Evolutionary conservation across 1,140 invertebrate genomes (phyloP), one percentile per base, ranked within the genome.

Genomic region (Medauroidea extradentata): DNA sequence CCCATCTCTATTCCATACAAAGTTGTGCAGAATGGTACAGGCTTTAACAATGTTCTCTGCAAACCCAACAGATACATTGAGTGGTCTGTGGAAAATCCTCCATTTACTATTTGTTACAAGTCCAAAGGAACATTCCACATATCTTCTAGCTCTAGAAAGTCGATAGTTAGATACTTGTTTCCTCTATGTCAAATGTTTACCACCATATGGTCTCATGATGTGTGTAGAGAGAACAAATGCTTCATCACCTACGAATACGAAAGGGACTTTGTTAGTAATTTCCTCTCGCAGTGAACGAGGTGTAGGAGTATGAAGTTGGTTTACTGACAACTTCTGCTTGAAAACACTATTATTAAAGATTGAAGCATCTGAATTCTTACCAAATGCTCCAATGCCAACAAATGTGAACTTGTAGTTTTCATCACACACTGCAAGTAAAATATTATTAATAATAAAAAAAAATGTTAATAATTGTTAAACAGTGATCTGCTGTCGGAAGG

Each of bases 151-250:
- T n/a, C n/a, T n/a, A n/a, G n/a, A n/a, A n/a, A n/a, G n/a, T n/a
- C n/a, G n/a, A n/a, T n/a, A n/a, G n/a, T n/a, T n/a, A n/a, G n/a
- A n/a, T n/a, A n/a, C n/a, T n/a, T n/a, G n/a, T n/a, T n/a, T n/a
- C n/a, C n/a, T n/a, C n/a, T n/a, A n/a, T n/a, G n/a, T n/a, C n/a
- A n/a, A n/a, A n/a, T n/a, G n/a, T n/a, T n/a, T n/a, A n/a, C n/a
- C n/a, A n/a, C n/a, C n/a, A n/a, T n/a, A n/a, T n/a, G n/a, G n/a
- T n/a, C n/a, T n/a, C n/a, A n/a, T n/a, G n/a, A n/a, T n/a, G n/a
- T n/a, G n/a, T n/a, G n/a, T n/a, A n/a, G 29, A 34, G 5, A 79
- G 55, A 19, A 70, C 67, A 64, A 78, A 79, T 34, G 72, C 74
- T 34, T 75, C 73, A 65, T 79, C 76, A 19, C 66, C 75, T 29